phyloP scores from a whole-genome alignment of 2,888 invertebrate genomes.

The Blastobasis lacticolella region DNA sequence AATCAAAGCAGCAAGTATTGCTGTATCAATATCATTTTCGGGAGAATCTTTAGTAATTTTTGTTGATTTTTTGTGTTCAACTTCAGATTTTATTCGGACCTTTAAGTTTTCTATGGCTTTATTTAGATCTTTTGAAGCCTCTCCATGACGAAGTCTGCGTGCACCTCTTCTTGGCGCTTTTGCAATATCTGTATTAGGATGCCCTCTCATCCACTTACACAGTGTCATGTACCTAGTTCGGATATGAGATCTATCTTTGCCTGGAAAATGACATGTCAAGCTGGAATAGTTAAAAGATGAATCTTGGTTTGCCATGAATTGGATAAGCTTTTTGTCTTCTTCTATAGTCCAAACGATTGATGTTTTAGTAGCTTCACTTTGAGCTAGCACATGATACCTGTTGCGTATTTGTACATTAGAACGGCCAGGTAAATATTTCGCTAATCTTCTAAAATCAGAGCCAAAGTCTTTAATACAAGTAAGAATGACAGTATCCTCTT shows the following conservation, averaged over 20 bases:
- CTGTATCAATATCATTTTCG: slow-evolving; percentile 3
- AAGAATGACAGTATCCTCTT: slow-evolving; percentile 79
- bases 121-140: too few species aligned
- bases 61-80: slow-evolving; percentile 8
- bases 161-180: slow-evolving; percentile 29
- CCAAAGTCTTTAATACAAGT: slow-evolving; percentile 77
- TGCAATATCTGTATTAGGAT: slow-evolving; percentile 32
- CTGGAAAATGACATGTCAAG: slow-evolving; percentile 47
- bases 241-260: slow-evolving; percentile 65
- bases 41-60: slow-evolving; percentile 3
- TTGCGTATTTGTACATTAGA: too few species aligned
- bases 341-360: slow-evolving; percentile 75
- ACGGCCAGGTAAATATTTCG: too few species aligned
- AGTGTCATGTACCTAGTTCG: slow-evolving; percentile 68
- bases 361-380: too few species aligned
- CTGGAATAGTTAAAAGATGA: slow-evolving; percentile 40
- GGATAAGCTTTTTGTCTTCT: slow-evolving; percentile 76
- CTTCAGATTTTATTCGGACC: slow-evolving; percentile 20
- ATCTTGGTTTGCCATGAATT: slow-evolving; percentile 67
- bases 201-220: slow-evolving; percentile 40
- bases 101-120: too few species aligned
- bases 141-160: slow-evolving; percentile 15
- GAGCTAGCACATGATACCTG: too few species aligned
- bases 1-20: slow-evolving; percentile 26
- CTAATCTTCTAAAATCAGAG: slow-evolving; percentile 73